Evolutionary conservation across 2,113 vertebrate genomes (phyloP), one percentile per base, ranked within the genome.

Genomic region (Regulus satrapa): DNA sequence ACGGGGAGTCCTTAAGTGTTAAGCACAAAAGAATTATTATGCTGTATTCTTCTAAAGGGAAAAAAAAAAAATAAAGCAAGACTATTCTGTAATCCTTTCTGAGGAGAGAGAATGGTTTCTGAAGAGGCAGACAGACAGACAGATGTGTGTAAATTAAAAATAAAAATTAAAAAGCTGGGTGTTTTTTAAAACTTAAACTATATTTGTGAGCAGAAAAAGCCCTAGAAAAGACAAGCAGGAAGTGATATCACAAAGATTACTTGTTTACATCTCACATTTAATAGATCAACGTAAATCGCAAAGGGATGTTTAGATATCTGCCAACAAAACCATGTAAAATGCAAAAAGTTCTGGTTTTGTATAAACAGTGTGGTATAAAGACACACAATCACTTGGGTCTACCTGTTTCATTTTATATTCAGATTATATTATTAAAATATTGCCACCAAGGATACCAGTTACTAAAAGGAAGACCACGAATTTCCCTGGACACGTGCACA

Each of bases 21-120:
- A 87, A 95, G 62, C 75, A 90, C 78, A 85, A 90, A 96, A 88
- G 82, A 94, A 93, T 87, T 66, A 94, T 59, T 92, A 85, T 48
- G 83, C 36, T 71, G 72, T 88, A 84, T 59, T 94, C 67, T 92
- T 74, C 79, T 48, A 7, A 85, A 86, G 55, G n/a, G n/a, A n/a
- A 43, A 91, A 85, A 85, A 80, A 40, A 88, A 86, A 87, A 82
- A 43, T 68, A 80, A 94, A 91, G n/a, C 69, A 72, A 80, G 82
- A 55, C n/a, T 52, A 52, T 48, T 88, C 84, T 46, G 78, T 76
- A 85, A 94, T 76, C 59, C 51, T 36, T 83, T 80, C 52, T 36
- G 43, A 85, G n/a, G 1, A 66, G 63, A 66, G 71, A 88, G 29
- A 23, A 56, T 17, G 49, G n/a, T 6, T 90, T 28, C 54, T 69